Percentiles rank a stretch among this genome's conserved stretches.
Evolutionary conservation across 1,140 invertebrate species (phyloP).

Genomic region (Coptotermes formosanus): DNA sequence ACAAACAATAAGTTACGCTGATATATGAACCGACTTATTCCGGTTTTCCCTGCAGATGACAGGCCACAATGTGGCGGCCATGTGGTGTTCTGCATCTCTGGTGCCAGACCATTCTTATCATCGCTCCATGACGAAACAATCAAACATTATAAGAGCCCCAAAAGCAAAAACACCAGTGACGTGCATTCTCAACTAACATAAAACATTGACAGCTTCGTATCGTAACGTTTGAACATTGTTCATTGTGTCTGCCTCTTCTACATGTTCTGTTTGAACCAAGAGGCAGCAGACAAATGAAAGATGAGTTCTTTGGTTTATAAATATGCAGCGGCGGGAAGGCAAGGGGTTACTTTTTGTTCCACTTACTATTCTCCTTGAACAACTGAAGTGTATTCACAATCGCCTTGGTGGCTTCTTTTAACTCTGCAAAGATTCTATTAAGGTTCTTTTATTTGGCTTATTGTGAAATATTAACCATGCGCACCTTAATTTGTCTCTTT

Average conservation of each 20-base stretch:
- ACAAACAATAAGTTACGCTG: too few species aligned
- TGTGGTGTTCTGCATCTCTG: neutral
- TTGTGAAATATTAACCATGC: constrained; percentile 16
- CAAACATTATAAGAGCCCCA: constrained; percentile 5
- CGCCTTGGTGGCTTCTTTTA: neutral
- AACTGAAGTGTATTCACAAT: neutral
- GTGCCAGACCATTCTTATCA: constrained; percentile 23
- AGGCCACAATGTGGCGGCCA: constrained; percentile 4
- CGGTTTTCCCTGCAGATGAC: neutral
- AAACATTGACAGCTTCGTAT: neutral
- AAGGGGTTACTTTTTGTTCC: neutral
- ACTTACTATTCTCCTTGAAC: neutral
- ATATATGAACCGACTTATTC: neutral
- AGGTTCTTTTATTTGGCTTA: neutral
- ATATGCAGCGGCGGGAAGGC: neutral
- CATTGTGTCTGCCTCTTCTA: neutral
- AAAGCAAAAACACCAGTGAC: neutral
- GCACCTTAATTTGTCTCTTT: neutral
- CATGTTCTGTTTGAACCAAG: neutral
- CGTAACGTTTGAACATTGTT: neutral
- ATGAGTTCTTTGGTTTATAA: constrained; percentile 4
- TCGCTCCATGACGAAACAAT: constrained; percentile 24
- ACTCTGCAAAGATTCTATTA: constrained; percentile 10
- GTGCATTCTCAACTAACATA: neutral
- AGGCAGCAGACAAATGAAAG: neutral